Evolutionary conservation across 2,888 invertebrate species (phyloP).

Genomic region (Melanostoma mellinum): DNA sequence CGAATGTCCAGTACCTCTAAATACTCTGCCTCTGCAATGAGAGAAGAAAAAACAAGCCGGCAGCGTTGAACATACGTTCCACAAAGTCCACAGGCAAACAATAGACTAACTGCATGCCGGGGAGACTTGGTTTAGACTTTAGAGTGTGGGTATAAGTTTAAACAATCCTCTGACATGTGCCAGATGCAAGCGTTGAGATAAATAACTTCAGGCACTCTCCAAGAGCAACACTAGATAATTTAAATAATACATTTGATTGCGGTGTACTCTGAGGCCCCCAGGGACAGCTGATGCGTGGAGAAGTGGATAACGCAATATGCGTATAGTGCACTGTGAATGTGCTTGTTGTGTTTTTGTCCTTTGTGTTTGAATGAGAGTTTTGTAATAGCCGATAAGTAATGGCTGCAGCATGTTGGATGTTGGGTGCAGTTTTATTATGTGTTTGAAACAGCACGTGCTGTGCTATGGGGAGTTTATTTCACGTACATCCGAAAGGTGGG

Average conservation of each 20-base stretch:
- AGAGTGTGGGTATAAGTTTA: slow-evolving; percentile 23
- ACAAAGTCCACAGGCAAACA: slow-evolving; percentile 35
- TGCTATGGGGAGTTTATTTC: slow-evolving; percentile 29
- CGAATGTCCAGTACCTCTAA: slow-evolving; percentile 24
- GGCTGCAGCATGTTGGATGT: slow-evolving; percentile 59
- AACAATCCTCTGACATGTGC: slow-evolving; percentile 42
- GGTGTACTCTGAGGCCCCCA: slow-evolving; percentile 34
- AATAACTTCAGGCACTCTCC: slow-evolving; percentile 26
- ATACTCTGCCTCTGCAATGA: slow-evolving; percentile 14
- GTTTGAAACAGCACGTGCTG: slow-evolving; percentile 44
- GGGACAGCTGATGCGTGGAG: slow-evolving; percentile 53
- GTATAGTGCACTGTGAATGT: slow-evolving; percentile 5
- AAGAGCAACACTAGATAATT: slow-evolving; percentile 43
- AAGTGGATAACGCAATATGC: slow-evolving; percentile 57
- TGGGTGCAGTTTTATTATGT: slow-evolving; percentile 42
- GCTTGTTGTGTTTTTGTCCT: slow-evolving; percentile 13
- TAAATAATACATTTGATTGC: slow-evolving; percentile 31
- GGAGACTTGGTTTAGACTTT: slow-evolving; percentile 2
- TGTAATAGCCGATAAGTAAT: slow-evolving; percentile 54
- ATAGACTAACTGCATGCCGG: slow-evolving; percentile 10
- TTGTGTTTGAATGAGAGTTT: slow-evolving; percentile 21
- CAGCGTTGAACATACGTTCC: slow-evolving; percentile 54
- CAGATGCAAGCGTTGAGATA: slow-evolving; percentile 51
- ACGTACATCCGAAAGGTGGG: slow-evolving; percentile 15
- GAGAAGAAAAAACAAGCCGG: slow-evolving; percentile 29